Base-by-base conservation (phyloP, 2,888 invertebrate genomes). In the Drosophila limbata region DNA sequence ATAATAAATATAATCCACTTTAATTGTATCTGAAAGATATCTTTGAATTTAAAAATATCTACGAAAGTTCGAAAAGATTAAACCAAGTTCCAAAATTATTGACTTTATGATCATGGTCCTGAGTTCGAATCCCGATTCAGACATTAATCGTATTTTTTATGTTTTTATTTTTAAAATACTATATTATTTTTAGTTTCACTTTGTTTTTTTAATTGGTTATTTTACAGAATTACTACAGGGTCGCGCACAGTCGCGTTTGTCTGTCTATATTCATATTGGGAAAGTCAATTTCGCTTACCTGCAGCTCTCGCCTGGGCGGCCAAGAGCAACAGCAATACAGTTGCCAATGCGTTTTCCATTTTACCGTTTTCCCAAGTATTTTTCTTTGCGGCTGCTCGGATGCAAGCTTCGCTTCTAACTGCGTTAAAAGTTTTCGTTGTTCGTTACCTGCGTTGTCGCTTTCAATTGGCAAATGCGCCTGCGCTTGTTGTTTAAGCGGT, bases 351-450 rank as follows among this genome's bases (percentile, higher is more conserved):
- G 11, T 15, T 48, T 51, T n/a, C 17, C 65, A 66, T 70, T 66
- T 53, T 19, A 28, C 15, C 15, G 6, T 25, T 33, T 60, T 62
- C 3, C 37, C 19, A 45, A 8, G 3, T 8, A 17, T 42, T 56
- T 51, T 56, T 50, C 15, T 42, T 40, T 42, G 33, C 45, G 73
- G 44, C 72, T 50, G 64, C 17, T 74, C 51, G 17, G 48, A 13
- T 73, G 57, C 53, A 74, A 62, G 61, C 48, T 50, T 52, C 35
- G 44, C 56, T 62, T 61, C 62, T 56, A 63, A 70, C 70, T 74
- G 69, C 37, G 35, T 11, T 42, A 0, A 19, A 42, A 5, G n/a
- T n/a, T 11, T 11, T 17, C 31, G n/a, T 25, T 15, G 11, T 28
- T n/a, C 25, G n/a, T 13, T n/a, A 45, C 1, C n/a, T n/a, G n/a